Base-by-base conservation (phyloP, 2,888 invertebrate species). In the Clunio marinus region DNA sequence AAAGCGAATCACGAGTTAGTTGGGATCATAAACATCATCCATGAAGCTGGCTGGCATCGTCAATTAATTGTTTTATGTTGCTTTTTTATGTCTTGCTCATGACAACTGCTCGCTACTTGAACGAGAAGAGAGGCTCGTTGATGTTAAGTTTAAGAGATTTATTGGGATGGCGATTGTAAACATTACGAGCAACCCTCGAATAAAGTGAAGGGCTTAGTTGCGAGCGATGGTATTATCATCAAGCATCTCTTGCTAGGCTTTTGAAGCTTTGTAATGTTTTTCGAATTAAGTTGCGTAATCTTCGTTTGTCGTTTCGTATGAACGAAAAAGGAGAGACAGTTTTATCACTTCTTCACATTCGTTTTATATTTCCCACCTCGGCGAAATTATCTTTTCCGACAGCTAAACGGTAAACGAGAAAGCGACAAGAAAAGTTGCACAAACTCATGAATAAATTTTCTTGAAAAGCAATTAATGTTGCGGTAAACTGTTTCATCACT, bases 1-100 rank as follows among this genome's bases (percentile, higher is more conserved):
- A 60, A 60, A 20, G 28, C 3, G 60, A 60, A 37, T 51, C 51
- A 51, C 51, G 51, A 51, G 37, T 27, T 13, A 58, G 58, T 27
- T 27, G 58, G 58, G 32, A 37, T 35, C 60, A 28, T 60, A 60
- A 60, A 60, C 60, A 60, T 60, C 32, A 60, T 28, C 60, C 35
- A 60, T 15, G 20, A 15, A 8, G 5, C 55, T 55, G 8, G 7
- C 24, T 60, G 35, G 17, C 28, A 37, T 32, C 60, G n/a, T 60
- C 60, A 60, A 60, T 60, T 60, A 60, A 60, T 60, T 60, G 35
- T 60, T 60, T 60, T 28, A 28, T 60, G 37, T 28, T 20, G 2
- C 25, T 13, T 57, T 60, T 60, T 28, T 37, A 35, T n/a, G 25
- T 32, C 20, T 13, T 60, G 35, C 20, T 35, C 35, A 17, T 60